Base-by-base conservation (phyloP, 2,113 vertebrate genomes). In the Sisor rabdophorus region DNA sequence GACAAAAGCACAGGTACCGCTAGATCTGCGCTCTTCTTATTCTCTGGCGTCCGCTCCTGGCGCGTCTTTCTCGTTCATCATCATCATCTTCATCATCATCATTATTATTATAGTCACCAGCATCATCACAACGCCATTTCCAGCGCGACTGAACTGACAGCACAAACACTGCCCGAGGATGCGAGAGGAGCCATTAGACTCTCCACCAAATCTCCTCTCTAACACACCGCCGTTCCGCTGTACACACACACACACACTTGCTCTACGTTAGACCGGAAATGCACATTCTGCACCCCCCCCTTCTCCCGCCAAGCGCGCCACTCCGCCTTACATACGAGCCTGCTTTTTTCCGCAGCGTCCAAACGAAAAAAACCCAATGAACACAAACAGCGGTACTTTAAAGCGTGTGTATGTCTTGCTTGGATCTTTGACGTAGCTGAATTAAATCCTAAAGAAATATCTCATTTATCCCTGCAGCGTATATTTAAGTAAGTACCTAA, bases 11-110 rank as follows among this genome's bases (percentile, higher is more conserved):
- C 93, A 95, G 95, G 93, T 64, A 80, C 65, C 69, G 56, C 81
- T 94, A 73, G 71, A 59, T 44, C 55, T 73, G 71, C 71, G 56
- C 71, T 76, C 56, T 74, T 61, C 75, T 64, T 93, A 92, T 90
- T 93, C 88, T 91, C 92, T 91, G 92, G 93, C 91, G 91, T 94
- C 93, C 90, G 93, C 92, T 92, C 90, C 90, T 86, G 89, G 91
- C 92, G 91, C 93, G 91, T 91, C 92, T 91, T 89, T 88, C 87
- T 78, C 80, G 88, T 86, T 88, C 89, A 87, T 87, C 91, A 92
- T 90, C 90, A 91, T 19, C 71, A n/a, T 61, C 72, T 5, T 32
- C 71, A 30, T 50, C 71, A 50, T 44, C 71, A 91, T 90, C 91
- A 90, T 40, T 36, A 73, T 59, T 54, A 48, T 60, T 58, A 47